Evolutionary conservation across 2,797 vertebrate species (phyloP).

Genomic region (Propithecus perrieri): DNA sequence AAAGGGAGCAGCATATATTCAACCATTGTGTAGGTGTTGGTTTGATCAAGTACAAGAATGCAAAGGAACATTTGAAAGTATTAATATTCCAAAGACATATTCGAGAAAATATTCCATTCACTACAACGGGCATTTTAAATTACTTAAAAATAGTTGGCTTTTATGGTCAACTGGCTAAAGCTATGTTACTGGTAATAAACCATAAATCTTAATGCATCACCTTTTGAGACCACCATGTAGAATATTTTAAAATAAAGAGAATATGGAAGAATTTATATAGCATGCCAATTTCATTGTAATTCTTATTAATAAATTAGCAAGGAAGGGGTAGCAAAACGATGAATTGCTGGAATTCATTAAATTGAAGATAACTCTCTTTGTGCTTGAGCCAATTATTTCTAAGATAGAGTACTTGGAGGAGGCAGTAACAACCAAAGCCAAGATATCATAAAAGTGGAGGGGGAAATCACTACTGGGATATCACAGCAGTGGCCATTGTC

Average conservation of each 20-base stretch:
- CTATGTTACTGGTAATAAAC: constrained; percentile 83
- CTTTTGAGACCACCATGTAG: constrained; percentile 78
- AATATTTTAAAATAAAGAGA: constrained; percentile 84
- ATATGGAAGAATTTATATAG: constrained; percentile 85
- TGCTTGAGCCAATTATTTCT: constrained; percentile 82
- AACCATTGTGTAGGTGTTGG: neutral
- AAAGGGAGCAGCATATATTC: neutral
- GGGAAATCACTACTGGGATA: constrained; percentile 54
- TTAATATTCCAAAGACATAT: constrained; percentile 58
- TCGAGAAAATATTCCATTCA: constrained; percentile 80
- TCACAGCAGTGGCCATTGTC: constrained; percentile 35
- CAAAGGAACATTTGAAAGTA: constrained; percentile 48
- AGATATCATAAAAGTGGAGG: constrained; percentile 67
- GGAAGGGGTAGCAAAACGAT: constrained; percentile 82
- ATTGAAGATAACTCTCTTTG: constrained; percentile 83
- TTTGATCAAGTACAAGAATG: constrained; percentile 34
- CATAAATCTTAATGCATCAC: constrained; percentile 83
- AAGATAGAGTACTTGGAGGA: constrained; percentile 79
- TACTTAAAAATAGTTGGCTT: constrained; percentile 84
- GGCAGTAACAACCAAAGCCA: constrained; percentile 77
- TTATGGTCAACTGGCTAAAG: constrained; percentile 85
- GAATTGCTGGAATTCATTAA: constrained; percentile 87
- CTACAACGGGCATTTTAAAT: constrained; percentile 80
- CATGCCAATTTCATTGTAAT: constrained; percentile 84
- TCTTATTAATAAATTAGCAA: constrained; percentile 88